Percentiles rank a stretch among this genome's conserved stretches.
These are phyloP conservation scores for Emydocephalus ijimae DNA, from an alignment of 2,113 vertebrate genomes.

Conservation along the genomic window DNA sequence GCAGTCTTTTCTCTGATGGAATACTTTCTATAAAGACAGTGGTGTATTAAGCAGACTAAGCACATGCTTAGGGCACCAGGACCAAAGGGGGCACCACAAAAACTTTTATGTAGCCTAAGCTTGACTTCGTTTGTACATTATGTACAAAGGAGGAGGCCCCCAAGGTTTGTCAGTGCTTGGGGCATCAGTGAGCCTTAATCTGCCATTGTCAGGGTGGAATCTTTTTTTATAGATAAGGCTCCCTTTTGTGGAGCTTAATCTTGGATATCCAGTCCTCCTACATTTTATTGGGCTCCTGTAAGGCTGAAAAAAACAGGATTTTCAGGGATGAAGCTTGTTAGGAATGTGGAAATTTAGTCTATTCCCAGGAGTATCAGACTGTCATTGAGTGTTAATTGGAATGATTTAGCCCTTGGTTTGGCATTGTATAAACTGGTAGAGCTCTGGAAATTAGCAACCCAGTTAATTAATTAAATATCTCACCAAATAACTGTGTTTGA, in stretches of 20 bases:
- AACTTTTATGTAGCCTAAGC: too few relatives aligned
- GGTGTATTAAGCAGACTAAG: too few relatives aligned
- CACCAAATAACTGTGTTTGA: not conserved
- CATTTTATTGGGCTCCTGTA: not conserved
- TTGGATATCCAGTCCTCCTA: not conserved
- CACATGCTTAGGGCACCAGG: too few relatives aligned
- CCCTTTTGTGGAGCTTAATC: not conserved
- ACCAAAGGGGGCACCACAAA: too few relatives aligned
- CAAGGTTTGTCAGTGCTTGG: too few relatives aligned
- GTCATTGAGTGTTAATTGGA: not conserved
- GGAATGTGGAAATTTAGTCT: not conserved
- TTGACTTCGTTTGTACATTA: too few relatives aligned
- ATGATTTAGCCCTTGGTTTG: not conserved
- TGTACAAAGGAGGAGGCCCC: too few relatives aligned
- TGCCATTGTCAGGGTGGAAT: not conserved
- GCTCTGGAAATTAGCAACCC: not conserved
- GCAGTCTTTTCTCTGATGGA: not conserved
- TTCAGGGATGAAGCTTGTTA: not conserved
- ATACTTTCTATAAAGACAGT: not conserved
- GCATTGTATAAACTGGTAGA: not conserved
- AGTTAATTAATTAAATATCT: not conserved
- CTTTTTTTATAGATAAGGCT: not conserved
- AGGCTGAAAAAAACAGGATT: not conserved
- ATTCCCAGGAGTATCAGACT: not conserved
- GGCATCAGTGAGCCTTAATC: too few relatives aligned